phyloP scores from a whole-genome alignment of 2,888 invertebrate genomes.

The Diogma glabrata region DNA sequence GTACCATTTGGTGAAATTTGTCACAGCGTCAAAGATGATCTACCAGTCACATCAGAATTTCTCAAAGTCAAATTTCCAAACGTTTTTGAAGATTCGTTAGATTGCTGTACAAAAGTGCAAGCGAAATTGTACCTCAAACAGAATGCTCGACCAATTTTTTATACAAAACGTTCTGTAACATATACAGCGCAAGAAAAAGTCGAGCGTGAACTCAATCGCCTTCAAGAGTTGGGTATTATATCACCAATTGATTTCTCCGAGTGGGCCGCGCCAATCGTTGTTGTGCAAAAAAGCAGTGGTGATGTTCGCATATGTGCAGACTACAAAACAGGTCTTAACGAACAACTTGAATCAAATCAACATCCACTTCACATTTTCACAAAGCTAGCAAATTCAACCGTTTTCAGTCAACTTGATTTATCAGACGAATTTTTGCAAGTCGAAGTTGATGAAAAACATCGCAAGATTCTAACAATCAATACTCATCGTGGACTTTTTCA shows the following conservation, averaged over 20 bases:
- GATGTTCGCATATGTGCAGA: constrained; percentile 19
- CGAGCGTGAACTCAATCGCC: constrained; percentile 11
- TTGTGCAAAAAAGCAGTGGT: constrained; percentile 17
- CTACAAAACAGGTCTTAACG: constrained; percentile 20
- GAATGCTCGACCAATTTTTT: constrained; percentile 16
- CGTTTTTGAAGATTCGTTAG: constrained; percentile 14
- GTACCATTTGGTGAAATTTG: constrained; percentile 5
- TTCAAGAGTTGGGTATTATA: constrained; percentile 16
- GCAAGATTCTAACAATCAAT: constrained; percentile 17
- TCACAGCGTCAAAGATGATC: too few species aligned
- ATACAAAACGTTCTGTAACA: constrained; percentile 19
- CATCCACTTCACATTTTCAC: constrained; percentile 18
- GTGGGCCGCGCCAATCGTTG: constrained; percentile 20
- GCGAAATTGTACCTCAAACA: not conserved
- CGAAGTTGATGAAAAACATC: constrained; percentile 18
- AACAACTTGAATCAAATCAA: constrained; percentile 18
- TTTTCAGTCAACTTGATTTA: too few species aligned
- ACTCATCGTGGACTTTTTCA: constrained; percentile 16
- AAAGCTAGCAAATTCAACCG: constrained; percentile 14
- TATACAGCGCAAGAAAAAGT: constrained; percentile 9
- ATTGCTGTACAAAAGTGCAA: constrained; percentile 17
- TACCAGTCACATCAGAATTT: too few species aligned
- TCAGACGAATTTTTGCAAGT: constrained; percentile 20
- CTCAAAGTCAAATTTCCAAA: constrained; percentile 17
- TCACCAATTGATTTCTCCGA: constrained; percentile 18